Conservation (phyloP, 2,113 vertebrate genomes). For the Cyanoderma ruficeps region DNA sequence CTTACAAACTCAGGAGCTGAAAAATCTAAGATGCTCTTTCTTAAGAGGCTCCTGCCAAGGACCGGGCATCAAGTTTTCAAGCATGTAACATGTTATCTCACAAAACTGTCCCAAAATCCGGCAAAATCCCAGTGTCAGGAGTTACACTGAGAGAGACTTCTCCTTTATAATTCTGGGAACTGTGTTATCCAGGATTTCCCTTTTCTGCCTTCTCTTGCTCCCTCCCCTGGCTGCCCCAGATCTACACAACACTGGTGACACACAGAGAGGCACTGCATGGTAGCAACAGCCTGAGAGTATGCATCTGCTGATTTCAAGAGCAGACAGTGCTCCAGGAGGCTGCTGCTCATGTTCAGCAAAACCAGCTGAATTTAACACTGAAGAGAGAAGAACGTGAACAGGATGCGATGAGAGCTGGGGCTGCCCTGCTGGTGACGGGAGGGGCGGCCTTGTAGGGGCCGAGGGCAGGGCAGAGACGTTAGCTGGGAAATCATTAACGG, state of each 20-base stretch:
- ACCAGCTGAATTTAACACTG: slow-evolving; percentile 27
- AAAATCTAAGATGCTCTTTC: neutral
- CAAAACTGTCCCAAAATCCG: neutral
- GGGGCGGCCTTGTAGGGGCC: slow-evolving; percentile 34
- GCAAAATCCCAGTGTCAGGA: neutral
- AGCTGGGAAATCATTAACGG: slow-evolving; percentile 20
- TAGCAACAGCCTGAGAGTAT: slow-evolving; percentile 38
- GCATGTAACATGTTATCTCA: neutral
- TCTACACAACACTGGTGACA: neutral
- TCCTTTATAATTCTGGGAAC: neutral
- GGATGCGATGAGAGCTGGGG: slow-evolving; percentile 16
- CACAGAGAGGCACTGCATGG: neutral
- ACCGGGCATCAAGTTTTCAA: neutral
- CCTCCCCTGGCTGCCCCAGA: neutral
- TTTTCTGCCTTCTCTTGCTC: neutral
- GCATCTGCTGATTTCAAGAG: neutral
- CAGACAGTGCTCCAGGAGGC: neutral
- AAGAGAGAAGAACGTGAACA: neutral
- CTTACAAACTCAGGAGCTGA: neutral
- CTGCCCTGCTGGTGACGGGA: slow-evolving; percentile 20
- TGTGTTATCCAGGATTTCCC: neutral
- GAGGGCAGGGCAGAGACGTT: slow-evolving; percentile 42
- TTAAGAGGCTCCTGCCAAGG: neutral
- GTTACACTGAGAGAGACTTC: neutral
- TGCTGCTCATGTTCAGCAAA: neutral